Percentiles rank a stretch among this genome's conserved stretches.
Conservation (phyloP, 2,113 vertebrate genomes). For the Lophotis ruficrista region DNA sequence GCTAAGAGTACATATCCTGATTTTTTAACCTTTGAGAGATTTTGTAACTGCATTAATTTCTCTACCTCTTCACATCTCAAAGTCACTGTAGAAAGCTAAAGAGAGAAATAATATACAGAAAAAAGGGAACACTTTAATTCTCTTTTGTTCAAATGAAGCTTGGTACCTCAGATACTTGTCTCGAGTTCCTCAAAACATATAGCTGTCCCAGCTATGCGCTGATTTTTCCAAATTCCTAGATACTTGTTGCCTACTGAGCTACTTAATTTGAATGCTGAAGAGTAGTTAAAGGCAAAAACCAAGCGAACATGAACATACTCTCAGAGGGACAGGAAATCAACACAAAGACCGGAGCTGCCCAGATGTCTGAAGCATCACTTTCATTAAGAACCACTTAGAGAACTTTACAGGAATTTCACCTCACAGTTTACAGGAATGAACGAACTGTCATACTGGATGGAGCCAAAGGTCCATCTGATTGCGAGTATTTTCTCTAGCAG, state of each 20-base stretch:
- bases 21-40: constrained; percentile 15
- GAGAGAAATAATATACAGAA: neutral
- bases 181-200: fast-evolving
- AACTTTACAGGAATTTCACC: constrained; percentile 27
- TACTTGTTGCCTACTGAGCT: neutral
- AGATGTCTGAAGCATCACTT: neutral
- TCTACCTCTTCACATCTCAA: constrained; percentile 26
- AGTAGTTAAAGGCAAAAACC: neutral
- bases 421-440: neutral
- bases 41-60: constrained; percentile 6
- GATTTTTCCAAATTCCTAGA: neutral
- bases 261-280: neutral
- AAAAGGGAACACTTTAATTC: neutral
- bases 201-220: neutral
- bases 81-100: neutral
- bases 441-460: neutral
- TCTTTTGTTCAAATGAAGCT: neutral
- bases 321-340: neutral
- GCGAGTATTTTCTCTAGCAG: neutral
- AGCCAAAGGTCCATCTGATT: neutral
- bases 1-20: neutral
- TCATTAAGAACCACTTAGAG: neutral
- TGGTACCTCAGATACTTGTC: neutral
- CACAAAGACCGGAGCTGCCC: neutral
- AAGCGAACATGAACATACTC: neutral